A percentile compares a stretch with the other conserved stretches of the same genome.
phyloP scores from a whole-genome alignment of 1,140 invertebrate genomes.

The Melanaphis sacchari region DNA sequence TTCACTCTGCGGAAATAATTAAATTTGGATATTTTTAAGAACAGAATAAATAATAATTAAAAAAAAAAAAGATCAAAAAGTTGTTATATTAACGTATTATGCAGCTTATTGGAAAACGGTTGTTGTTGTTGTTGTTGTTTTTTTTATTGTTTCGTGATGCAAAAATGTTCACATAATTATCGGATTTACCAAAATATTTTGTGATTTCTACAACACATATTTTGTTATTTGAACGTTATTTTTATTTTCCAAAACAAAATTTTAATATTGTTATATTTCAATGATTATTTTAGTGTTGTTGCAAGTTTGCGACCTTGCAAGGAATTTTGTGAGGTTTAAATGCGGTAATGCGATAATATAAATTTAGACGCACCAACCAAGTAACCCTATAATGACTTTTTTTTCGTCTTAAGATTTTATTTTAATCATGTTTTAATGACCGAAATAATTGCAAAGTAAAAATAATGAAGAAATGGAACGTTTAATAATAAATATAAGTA shows the following conservation, averaged over 20 bases:
- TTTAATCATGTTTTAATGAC: constrained; percentile 20
- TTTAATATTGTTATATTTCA: not conserved
- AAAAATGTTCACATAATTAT: not conserved
- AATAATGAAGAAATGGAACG: not conserved
- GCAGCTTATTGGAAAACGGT: too few species aligned
- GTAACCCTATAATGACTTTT: not conserved
- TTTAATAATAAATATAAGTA: not conserved
- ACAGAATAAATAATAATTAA: too few species aligned
- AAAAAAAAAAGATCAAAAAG: not conserved
- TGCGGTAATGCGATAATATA: not conserved
- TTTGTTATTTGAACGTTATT: not conserved
- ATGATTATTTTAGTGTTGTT: not conserved
- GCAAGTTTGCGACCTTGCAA: not conserved
- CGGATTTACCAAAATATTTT: not conserved
- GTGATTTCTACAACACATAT: not conserved
- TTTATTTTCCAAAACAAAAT: not conserved
- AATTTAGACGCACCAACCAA: not conserved
- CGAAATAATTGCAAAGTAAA: constrained; percentile 7
- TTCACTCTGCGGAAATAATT: not conserved
- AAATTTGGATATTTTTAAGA: not conserved
- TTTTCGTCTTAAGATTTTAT: not conserved
- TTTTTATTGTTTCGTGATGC: not conserved
- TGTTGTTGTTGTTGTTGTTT: too few species aligned
- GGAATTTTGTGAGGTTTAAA: not conserved
- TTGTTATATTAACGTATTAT: not conserved